Evolutionary conservation across 2,888 invertebrate genomes (phyloP), one percentile per base, ranked within the genome.

Genomic region (Lithophane socia): DNA sequence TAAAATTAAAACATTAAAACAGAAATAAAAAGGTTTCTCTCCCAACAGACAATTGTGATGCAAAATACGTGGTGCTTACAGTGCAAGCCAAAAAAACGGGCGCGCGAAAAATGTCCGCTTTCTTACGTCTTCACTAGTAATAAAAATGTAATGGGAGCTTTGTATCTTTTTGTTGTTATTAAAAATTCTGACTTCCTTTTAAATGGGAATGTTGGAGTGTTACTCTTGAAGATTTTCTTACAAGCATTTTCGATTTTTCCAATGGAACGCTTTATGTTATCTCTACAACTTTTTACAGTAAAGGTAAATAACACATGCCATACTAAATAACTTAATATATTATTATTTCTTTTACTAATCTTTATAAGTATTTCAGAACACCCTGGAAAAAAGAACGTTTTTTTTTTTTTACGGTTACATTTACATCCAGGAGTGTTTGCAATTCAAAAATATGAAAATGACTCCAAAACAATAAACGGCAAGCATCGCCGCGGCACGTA

Each of bases 1-100:
- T 92, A 91, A 94, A 96, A 96, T 96, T 96, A 95, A 96, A 95
- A 96, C 91, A 94, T 93, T 93, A 92, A 92, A 92, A 92, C 92
- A 90, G 91, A 92, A 93, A 85, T 92, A 91, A 90, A 91, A 91
- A 92, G 91, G 90, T 89, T 88, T 89, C 86, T 87, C 84, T 86
- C 89, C 69, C 88, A 88, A 88, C 92, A 93, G 93, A 93, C 95
- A 91, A 95, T 96, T 96, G 95, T 96, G 88, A 96, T 96, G 96
- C 94, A 95, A 96, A 91, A 87, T 91, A 88, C 85, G 86, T 80
- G 88, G 89, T 90, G 90, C 88, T 89, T 87, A 89, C 87, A 89
- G 81, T 86, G 88, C 87, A 86, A 88, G 91, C 91, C 92, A 92
- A 91, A 91, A 90, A 91, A 91, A 88, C 86, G 82, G 87, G 77